These are phyloP conservation scores for Drosophila melanocephala DNA, from an alignment of 2,888 invertebrate genomes.

Conservation along the genomic window DNA sequence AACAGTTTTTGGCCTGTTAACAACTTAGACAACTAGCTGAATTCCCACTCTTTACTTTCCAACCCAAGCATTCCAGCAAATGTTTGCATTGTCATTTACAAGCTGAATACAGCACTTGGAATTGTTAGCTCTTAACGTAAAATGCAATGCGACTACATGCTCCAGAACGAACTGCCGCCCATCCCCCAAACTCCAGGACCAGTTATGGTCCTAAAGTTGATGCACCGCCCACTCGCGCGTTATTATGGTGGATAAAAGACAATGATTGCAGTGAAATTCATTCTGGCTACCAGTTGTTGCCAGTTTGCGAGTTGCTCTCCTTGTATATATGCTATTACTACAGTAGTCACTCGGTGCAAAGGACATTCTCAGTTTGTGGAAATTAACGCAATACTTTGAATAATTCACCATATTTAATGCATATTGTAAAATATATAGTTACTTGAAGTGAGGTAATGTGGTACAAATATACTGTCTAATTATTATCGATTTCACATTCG, in stretches of 20 bases:
- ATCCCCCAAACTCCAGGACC: constrained; percentile 16
- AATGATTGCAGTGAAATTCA: constrained; percentile 40
- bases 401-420: not conserved
- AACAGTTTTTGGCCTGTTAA: constrained; percentile 40
- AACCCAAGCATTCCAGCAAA: not conserved
- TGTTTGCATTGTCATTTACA: constrained; percentile 54
- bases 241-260: constrained; percentile 46
- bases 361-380: constrained; percentile 1
- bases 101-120: constrained; percentile 58
- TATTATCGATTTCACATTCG: too few species aligned
- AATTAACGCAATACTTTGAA: constrained; percentile 2
- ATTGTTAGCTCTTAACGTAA: constrained; percentile 66
- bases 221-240: constrained; percentile 34
- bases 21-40: constrained; percentile 42
- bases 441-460: not conserved
- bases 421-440: not conserved
- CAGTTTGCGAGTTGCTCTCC: constrained; percentile 12
- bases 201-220: constrained; percentile 31
- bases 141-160: constrained; percentile 46
- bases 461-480: not conserved
- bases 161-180: not conserved
- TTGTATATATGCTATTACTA: constrained; percentile 20
- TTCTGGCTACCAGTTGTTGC: constrained; percentile 7
- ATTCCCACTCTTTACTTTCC: too few species aligned
- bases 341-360: not conserved